These are phyloP conservation scores for Acanthiza pusilla DNA, from an alignment of 2,797 vertebrate genomes.

Conservation along the genomic window DNA sequence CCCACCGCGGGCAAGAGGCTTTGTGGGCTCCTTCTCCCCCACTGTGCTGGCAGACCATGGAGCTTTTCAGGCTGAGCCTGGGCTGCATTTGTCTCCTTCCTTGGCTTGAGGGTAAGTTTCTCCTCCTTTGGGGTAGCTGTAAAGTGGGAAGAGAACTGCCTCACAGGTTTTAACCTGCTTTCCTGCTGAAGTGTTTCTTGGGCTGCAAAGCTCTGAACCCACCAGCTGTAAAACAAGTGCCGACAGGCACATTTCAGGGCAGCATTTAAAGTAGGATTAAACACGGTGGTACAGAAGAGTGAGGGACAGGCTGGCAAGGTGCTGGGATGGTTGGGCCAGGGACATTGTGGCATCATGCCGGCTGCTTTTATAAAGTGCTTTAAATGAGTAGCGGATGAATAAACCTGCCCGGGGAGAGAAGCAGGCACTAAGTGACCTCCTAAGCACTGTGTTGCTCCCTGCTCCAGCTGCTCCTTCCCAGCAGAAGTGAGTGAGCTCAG, in stretches of 20 bases:
- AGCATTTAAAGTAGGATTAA: not conserved
- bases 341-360: rapidly evolving
- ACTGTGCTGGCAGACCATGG: constrained; percentile 33
- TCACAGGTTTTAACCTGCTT: not conserved
- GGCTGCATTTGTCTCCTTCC: constrained; percentile 51
- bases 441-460: not conserved
- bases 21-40: not conserved
- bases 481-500: not conserved
- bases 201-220: not conserved
- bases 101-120: constrained; percentile 67
- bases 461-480: not conserved
- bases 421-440: not conserved
- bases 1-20: not conserved
- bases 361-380: not conserved
- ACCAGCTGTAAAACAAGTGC: not conserved
- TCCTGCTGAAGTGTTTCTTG: not conserved
- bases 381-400: not conserved
- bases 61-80: constrained; percentile 53
- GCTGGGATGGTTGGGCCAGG: not conserved
- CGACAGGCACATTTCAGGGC: not conserved
- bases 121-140: not conserved
- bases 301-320: not conserved
- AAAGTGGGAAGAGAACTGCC: not conserved
- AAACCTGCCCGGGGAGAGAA: not conserved
- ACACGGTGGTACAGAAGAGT: not conserved